Conservation (phyloP, 1,140 invertebrate species). For the Proctacanthus coquilletti region DNA sequence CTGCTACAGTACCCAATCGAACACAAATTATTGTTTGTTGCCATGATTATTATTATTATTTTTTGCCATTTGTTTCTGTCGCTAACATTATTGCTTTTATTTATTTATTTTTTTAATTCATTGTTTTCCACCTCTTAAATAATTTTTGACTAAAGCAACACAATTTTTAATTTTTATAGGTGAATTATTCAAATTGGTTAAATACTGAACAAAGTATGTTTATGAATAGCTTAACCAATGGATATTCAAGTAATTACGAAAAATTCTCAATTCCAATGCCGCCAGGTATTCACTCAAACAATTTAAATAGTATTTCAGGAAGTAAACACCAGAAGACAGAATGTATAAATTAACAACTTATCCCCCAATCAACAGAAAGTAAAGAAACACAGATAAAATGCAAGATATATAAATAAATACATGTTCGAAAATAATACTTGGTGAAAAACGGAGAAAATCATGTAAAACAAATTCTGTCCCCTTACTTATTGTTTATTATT, state of each 20-base stretch:
- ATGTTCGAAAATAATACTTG: neutral
- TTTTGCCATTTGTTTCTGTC: too few relatives aligned
- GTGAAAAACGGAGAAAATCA: too few relatives aligned
- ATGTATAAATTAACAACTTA: constrained; percentile 1
- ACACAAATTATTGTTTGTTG: too few relatives aligned
- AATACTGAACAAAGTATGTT: neutral
- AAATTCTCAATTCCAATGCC: neutral
- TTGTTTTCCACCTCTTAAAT: too few relatives aligned
- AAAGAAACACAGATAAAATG: neutral
- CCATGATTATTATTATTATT: too few relatives aligned
- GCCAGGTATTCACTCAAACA: neutral
- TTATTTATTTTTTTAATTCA: too few relatives aligned
- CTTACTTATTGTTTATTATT: too few relatives aligned
- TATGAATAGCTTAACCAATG: constrained; percentile 1
- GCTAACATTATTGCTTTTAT: too few relatives aligned
- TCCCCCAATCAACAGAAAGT: neutral
- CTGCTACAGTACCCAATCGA: too few relatives aligned
- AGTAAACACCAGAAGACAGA: neutral
- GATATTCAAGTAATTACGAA: neutral
- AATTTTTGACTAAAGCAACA: neutral
- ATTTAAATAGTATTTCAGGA: too few relatives aligned
- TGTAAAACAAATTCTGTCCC: too few relatives aligned
- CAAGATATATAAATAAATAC: neutral
- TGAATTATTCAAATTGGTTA: constrained; percentile 1
- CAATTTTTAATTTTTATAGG: constrained; percentile 1